Conservation (phyloP, 2,888 invertebrate species). For the Mongoloraphidia duomilia region DNA sequence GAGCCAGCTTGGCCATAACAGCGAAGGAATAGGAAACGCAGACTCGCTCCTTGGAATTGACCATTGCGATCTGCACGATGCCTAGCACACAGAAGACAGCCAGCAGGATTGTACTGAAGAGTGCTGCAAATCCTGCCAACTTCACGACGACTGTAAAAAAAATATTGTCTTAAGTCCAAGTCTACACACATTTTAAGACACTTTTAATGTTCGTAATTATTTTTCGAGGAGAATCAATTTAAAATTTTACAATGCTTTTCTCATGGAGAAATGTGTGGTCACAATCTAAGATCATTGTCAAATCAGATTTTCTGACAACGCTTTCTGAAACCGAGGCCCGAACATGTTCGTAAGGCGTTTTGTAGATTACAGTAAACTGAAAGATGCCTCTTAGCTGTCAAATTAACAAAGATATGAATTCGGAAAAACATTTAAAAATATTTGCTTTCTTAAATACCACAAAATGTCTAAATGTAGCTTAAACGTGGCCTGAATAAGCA, state of each 20-base stretch:
- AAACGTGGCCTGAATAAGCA: too few species aligned
- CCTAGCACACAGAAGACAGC: slow-evolving; percentile 67
- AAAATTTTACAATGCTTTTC: too few species aligned
- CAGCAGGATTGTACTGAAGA: slow-evolving; percentile 55
- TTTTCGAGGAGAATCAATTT: background rate
- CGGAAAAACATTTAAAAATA: too few species aligned
- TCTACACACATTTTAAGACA: background rate
- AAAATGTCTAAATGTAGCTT: too few species aligned
- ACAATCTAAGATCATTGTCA: too few species aligned
- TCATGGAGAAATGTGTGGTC: too few species aligned
- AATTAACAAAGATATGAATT: too few species aligned
- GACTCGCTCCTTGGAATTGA: slow-evolving; percentile 69
- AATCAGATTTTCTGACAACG: too few species aligned
- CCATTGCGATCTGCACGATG: slow-evolving; percentile 74
- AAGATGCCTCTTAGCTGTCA: too few species aligned
- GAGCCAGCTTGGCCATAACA: slow-evolving; percentile 63
- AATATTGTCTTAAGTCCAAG: slow-evolving; percentile 3
- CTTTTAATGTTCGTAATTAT: background rate
- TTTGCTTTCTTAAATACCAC: too few species aligned
- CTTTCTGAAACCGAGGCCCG: too few species aligned
- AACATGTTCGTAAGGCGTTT: background rate
- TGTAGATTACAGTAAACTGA: too few species aligned
- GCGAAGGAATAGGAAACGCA: slow-evolving; percentile 62
- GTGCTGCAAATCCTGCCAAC: slow-evolving; percentile 66
- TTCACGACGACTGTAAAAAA: slow-evolving; percentile 58